A percentile compares a stretch with the other conserved stretches of the same genome.
Conservation (phyloP, 1,140 invertebrate species). For the Ladona fulva region DNA sequence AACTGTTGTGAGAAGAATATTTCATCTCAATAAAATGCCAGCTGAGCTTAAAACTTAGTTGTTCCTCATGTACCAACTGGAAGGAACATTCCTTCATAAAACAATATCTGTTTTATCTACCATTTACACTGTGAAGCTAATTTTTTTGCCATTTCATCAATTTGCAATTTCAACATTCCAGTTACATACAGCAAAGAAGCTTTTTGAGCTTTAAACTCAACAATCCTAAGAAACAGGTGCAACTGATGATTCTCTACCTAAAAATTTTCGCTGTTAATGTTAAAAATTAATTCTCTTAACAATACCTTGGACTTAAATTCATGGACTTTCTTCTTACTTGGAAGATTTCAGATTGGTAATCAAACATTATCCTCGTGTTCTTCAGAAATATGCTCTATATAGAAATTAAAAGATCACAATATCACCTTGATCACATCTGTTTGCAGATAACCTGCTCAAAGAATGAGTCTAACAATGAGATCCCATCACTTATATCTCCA, state of each 20-base stretch:
- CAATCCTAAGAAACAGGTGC: neutral
- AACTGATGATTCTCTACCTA: neutral
- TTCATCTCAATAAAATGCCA: neutral
- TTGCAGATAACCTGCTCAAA: neutral
- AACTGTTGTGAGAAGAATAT: no score
- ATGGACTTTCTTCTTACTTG: no score
- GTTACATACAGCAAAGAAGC: neutral
- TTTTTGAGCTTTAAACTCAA: neutral
- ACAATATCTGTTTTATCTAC: neutral
- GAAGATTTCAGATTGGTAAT: no score
- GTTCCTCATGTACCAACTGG: neutral
- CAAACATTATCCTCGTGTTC: no score
- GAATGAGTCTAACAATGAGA: neutral
- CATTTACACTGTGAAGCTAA: neutral
- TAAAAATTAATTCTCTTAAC: no score
- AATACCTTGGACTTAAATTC: no score
- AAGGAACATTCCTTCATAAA: neutral
- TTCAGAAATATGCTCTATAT: neutral
- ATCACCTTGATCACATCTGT: neutral
- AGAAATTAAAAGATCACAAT: neutral
- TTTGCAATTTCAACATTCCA: neutral
- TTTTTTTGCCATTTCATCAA: neutral
- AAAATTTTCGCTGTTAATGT: neutral
- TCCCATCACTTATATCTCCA: neutral
- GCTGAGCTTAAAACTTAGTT: slow-evolving; percentile 6